Base-by-base conservation (phyloP, 2,888 invertebrate genomes). In the Darwinula stevensoni region DNA sequence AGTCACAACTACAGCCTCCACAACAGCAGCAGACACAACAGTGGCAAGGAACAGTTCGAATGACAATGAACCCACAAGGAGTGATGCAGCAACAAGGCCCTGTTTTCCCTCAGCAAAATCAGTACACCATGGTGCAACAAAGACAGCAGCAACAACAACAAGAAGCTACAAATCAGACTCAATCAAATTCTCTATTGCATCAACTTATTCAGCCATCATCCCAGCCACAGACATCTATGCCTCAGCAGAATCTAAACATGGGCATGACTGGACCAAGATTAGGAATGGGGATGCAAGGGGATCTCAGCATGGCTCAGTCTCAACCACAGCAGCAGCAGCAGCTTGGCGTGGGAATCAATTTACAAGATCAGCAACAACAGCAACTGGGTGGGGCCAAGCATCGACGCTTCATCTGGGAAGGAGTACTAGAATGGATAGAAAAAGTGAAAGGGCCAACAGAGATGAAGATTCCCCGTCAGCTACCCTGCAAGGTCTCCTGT, bases 391-490 rank as follows among this genome's bases (percentile, higher is more conserved):
- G 22, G 9, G 22, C 9, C n/a, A n/a, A n/a, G 22, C 6, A 22
- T 22, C 51, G 63, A 16, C 59, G 59, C 15, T 59, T 60, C 1
- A 65, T 67, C 41, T 76, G 75, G 75, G 65, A 65, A 34, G 84
- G 84, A 1, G 58, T 72, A 14, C 56, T 88, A 18, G 86, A 88
- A 52, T 86, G 84, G 80, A 71, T 76, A 46, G 86, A 86, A 48
- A 86, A 84, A 50, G 65, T 67, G 3, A 80, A 78, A 49, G 61
- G 59, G 39, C 40, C 41, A 62, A 69, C 1, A 59, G 63, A 41
- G n/a, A 6, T 6, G 6, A 11, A 14, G 13, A 28, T 14, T n/a
- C 5, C 28, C 13, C 6, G 28, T 5, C n/a, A 11, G n/a, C 11
- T 28, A 14, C 28, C 12, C 6, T 75, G 80, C 54, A 63, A 74